Evolutionary conservation across 2,888 invertebrate genomes (phyloP).

Genomic region (Megalurothrips usitatus): DNA sequence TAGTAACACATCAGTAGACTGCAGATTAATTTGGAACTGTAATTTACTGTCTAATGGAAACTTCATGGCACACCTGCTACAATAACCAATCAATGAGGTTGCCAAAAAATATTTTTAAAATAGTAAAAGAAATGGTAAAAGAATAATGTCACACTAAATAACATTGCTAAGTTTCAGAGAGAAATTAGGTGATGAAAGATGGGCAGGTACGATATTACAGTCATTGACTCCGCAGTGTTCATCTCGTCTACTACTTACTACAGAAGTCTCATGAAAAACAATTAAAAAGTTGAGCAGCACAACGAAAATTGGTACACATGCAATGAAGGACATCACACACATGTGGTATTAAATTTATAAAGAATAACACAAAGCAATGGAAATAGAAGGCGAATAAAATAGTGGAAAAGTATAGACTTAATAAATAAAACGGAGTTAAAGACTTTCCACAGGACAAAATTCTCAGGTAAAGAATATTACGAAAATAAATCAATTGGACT

Average conservation of each 20-base stretch:
- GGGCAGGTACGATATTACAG: slow-evolving; percentile 8
- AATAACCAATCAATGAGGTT: not conserved
- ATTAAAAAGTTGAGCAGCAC: slow-evolving; percentile 25
- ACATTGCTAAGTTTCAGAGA: not conserved
- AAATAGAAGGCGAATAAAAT: no score
- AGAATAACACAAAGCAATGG: no score
- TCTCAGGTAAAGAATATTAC: no score
- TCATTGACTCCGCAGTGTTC: not conserved
- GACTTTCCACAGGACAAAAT: no score
- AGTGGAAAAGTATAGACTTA: no score
- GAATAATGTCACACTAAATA: not conserved
- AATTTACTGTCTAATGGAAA: not conserved
- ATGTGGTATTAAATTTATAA: no score
- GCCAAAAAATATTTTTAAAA: not conserved
- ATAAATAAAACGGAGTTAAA: no score
- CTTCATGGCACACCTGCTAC: not conserved
- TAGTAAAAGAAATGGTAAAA: not conserved
- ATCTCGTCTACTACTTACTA: not conserved
- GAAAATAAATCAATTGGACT: no score
- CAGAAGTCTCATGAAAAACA: not conserved
- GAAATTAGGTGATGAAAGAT: not conserved
- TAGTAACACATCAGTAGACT: not conserved
- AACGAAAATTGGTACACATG: not conserved
- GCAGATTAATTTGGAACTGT: not conserved
- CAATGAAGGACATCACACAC: not conserved